A percentile compares a stretch with the other conserved stretches of the same genome.
Evolutionary conservation across 92 coral and sea anemone species (phyloP).

Genomic region (Diadumene lineata): DNA sequence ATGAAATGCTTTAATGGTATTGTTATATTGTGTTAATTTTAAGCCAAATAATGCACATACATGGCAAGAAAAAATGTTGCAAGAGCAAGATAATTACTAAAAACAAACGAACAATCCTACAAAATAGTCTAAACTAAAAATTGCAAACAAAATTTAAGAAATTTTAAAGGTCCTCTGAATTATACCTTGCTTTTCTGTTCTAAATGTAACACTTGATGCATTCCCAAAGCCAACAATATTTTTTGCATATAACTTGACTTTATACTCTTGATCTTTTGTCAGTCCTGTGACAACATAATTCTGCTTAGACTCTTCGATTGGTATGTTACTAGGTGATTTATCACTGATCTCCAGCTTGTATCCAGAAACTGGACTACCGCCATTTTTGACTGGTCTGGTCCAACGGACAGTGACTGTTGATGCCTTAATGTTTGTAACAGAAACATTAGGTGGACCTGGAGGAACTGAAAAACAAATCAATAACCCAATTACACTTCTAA

Average conservation of each 20-base stretch:
- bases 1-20: too few species aligned
- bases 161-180: too few species aligned
- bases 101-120: too few species aligned
- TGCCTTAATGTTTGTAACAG: neutral
- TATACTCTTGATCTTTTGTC: neutral
- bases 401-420: neutral
- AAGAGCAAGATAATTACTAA: too few species aligned
- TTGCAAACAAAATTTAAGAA: too few species aligned
- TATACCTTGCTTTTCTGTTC: conserved; percentile 1
- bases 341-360: neutral
- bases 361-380: neutral
- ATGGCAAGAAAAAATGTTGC: too few species aligned
- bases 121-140: too few species aligned
- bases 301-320: neutral
- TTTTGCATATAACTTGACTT: neutral
- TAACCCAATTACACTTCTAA: too few species aligned
- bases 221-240: conserved; percentile 9
- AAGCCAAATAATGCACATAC: too few species aligned
- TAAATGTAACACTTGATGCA: neutral
- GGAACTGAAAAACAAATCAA: neutral
- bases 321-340: neutral
- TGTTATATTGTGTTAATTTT: too few species aligned
- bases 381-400: neutral
- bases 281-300: neutral
- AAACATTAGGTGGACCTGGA: neutral